Evolutionary conservation across 1,140 invertebrate genomes (phyloP), one percentile per base, ranked within the genome.

Genomic region (Cataglyphis hispanica): DNA sequence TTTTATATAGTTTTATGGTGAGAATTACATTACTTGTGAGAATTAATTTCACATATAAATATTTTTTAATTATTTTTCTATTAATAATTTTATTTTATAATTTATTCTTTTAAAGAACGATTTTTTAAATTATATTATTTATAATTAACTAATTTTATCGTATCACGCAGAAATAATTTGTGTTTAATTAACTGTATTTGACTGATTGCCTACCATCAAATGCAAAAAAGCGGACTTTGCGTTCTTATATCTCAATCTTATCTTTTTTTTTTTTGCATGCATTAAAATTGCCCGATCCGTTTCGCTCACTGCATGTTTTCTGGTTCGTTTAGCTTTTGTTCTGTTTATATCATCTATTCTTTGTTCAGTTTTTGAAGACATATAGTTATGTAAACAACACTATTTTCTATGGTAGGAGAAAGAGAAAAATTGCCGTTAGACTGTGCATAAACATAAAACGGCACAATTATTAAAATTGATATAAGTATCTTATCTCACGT

Each of bases 11-110:
- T n/a, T n/a, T n/a, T n/a, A n/a, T n/a, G n/a, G n/a, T n/a, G n/a
- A n/a, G n/a, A n/a, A n/a, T n/a, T n/a, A n/a, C n/a, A n/a, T n/a
- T n/a, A n/a, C 27, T 22, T 25, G n/a, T 66, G 50, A 78, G 27
- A 50, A 13, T 37, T 56, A 53, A 80, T 56, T 69, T 40, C 10
- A 69, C 31, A 10, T 40, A 31, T 7, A 56, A 80, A 80, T 80
- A 40, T 67, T 56, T 46, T 46, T 50, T 16, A 13, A 67, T 11
- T 25, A 25, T 67, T 67, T 50, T 8, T 1, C 43, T 27, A 2
- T 53, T 64, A 31, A 60, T 76, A 27, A 40, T 40, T 43, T 76
- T 37, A 37, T 10, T 61, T 77, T 43, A 11, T 25, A 11, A 43
- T 3, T 2, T 11, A 1, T 34, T 34, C 43, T 43, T 63, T 63